Conservation (phyloP, 2,797 vertebrate genomes). For the Gymnoscopelus braueri region DNA sequence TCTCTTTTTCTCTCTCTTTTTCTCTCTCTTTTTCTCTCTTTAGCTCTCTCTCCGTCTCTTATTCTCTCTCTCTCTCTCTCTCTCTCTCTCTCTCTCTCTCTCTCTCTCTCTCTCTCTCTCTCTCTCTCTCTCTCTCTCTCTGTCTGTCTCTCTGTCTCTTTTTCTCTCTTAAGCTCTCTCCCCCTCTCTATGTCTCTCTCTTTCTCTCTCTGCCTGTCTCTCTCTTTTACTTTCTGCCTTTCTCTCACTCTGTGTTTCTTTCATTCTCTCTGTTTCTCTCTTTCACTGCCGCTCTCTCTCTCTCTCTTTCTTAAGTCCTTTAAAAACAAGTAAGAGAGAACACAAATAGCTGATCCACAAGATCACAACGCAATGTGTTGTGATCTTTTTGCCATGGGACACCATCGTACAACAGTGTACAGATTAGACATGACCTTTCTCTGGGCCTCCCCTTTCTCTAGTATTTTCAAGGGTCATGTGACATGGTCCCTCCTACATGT, state of each 20-base stretch:
- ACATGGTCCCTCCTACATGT: slow-evolving; percentile 2
- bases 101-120: slow-evolving; percentile 3
- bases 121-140: background rate
- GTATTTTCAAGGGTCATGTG: background rate
- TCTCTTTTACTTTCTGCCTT: slow-evolving; percentile 10
- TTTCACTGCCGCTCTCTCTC: no score
- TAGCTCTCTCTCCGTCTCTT: no score
- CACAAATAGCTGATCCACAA: no score
- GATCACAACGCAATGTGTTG: no score
- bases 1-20: background rate
- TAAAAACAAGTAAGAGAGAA: no score
- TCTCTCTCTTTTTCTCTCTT: no score
- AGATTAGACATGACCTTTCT: background rate
- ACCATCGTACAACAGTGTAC: background rate
- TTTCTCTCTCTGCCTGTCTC: background rate
- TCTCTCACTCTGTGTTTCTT: background rate
- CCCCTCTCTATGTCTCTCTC: background rate
- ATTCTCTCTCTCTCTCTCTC: background rate
- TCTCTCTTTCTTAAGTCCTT: no score
- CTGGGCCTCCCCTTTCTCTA: no score
- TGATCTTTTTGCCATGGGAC: background rate
- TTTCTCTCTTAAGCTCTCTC: background rate
- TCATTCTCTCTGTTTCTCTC: no score
- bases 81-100: background rate
- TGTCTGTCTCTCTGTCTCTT: no score